Evolutionary conservation across 2,113 vertebrate species (phyloP).

Genomic region (Aegotheles bennettii): DNA sequence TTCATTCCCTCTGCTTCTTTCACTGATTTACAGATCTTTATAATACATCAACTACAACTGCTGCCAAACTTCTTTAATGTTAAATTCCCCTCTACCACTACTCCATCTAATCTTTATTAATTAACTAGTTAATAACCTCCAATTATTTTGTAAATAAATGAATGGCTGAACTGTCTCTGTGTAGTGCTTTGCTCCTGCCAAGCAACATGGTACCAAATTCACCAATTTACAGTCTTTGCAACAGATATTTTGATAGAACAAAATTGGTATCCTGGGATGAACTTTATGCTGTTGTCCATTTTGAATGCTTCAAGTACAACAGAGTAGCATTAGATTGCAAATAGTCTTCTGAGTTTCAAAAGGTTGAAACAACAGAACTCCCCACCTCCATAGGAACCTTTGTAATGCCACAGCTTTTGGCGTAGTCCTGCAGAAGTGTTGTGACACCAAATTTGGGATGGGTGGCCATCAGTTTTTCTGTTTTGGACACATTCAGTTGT

Average conservation of each 20-base stretch:
- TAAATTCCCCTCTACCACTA: not conserved
- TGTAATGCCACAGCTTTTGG: not conserved
- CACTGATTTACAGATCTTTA: not conserved
- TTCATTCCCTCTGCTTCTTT: not conserved
- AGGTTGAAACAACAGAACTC: not conserved
- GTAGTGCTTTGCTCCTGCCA: not conserved
- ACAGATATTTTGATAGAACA: not conserved
- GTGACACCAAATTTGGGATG: not conserved
- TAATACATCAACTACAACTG: not conserved
- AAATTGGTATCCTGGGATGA: not conserved
- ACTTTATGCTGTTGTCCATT: not conserved
- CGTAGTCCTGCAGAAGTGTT: not conserved
- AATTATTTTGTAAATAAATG: conserved; percentile 18
- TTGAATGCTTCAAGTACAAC: not conserved
- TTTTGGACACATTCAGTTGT: not conserved
- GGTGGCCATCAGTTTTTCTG: not conserved
- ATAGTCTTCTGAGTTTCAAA: not conserved
- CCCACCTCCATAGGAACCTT: not conserved
- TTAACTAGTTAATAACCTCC: conserved; percentile 29
- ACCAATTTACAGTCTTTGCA: not conserved
- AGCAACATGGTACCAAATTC: not conserved
- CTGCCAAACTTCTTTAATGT: not conserved
- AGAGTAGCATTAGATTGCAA: not conserved
- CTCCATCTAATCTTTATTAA: conserved; percentile 33
- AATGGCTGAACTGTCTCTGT: not conserved